These are phyloP conservation scores for Drepana arcuata DNA, from an alignment of 1,140 invertebrate species.

Conservation along the genomic window DNA sequence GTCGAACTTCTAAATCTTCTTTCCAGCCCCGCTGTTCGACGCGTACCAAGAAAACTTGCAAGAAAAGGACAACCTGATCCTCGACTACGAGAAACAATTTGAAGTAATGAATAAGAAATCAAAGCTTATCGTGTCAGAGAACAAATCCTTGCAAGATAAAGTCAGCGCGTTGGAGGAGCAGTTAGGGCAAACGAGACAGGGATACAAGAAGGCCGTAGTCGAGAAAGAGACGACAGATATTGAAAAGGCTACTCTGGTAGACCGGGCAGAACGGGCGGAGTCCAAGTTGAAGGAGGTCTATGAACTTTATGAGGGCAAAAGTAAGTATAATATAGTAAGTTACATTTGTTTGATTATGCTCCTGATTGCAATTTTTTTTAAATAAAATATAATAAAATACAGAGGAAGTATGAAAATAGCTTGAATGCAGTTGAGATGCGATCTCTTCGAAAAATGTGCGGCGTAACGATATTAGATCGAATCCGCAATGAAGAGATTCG, in stretches of 20 bases:
- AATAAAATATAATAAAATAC: background rate
- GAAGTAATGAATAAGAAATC: conserved; percentile 74
- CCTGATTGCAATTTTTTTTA: background rate
- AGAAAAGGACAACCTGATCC: conserved; percentile 78
- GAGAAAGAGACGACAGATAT: conserved; percentile 74
- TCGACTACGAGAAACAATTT: conserved; percentile 75
- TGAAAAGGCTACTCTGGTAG: conserved; percentile 73
- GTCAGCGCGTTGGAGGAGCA: conserved; percentile 67
- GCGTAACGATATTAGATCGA: too few species aligned
- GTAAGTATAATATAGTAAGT: conserved; percentile 37
- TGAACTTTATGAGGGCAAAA: conserved; percentile 76
- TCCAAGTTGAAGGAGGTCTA: conserved; percentile 76
- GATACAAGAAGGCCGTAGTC: conserved; percentile 53
- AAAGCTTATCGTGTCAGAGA: conserved; percentile 76
- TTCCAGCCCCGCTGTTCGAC: conserved; percentile 74
- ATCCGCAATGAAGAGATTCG: too few species aligned
- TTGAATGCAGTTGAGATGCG: too few species aligned
- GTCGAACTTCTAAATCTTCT: too few species aligned
- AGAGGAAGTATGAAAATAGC: too few species aligned
- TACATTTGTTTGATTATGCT: conserved; percentile 4
- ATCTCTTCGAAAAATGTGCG: too few species aligned
- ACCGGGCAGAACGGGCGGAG: conserved; percentile 70
- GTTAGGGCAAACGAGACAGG: conserved; percentile 68
- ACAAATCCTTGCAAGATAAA: conserved; percentile 72
- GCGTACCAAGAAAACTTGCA: conserved; percentile 78